Conservation (phyloP, 2,888 invertebrate species). For the Clistopyga incitator region DNA sequence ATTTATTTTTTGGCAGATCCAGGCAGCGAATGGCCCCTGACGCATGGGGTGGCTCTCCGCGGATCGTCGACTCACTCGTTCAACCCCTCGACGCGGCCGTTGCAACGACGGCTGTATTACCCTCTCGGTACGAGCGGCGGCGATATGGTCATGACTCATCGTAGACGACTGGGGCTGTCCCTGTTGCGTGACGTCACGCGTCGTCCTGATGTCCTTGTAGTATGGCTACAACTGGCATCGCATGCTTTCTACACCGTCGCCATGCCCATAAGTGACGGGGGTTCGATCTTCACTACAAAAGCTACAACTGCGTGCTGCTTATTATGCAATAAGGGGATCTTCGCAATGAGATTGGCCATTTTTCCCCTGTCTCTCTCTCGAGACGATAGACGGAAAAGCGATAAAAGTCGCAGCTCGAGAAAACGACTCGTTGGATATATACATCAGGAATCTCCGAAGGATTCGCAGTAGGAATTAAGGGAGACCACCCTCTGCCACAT, state of each 20-base stretch:
- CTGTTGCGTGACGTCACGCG: slow-evolving; percentile 68
- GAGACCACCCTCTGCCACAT: slow-evolving; percentile 25
- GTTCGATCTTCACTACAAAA: background rate
- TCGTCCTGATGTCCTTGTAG: slow-evolving; percentile 53
- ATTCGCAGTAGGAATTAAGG: slow-evolving; percentile 2
- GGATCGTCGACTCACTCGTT: slow-evolving; percentile 30
- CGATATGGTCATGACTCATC: slow-evolving; percentile 69
- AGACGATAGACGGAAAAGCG: background rate
- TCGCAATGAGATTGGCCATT: slow-evolving; percentile 41
- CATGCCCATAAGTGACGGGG: slow-evolving; percentile 21
- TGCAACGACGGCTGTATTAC: slow-evolving; percentile 67
- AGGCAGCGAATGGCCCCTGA: slow-evolving; percentile 59
- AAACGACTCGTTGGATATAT: background rate
- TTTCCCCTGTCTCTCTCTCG: slow-evolving; percentile 10
- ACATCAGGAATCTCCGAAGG: slow-evolving; percentile 38
- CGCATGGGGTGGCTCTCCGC: slow-evolving; percentile 51
- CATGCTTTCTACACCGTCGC: slow-evolving; percentile 11
- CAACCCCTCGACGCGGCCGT: slow-evolving; percentile 54
- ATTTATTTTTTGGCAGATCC: slow-evolving; percentile 26
- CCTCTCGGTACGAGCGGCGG: slow-evolving; percentile 58
- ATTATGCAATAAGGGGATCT: slow-evolving; percentile 57
- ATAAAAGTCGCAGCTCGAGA: background rate
- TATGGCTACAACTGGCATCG: slow-evolving; percentile 51
- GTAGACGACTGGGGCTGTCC: slow-evolving; percentile 63
- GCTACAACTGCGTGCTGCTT: background rate